Percentiles rank a stretch among this genome's conserved stretches.
phyloP scores from a whole-genome alignment of 2,888 invertebrate species.

The Gandaritis pyraliata region DNA sequence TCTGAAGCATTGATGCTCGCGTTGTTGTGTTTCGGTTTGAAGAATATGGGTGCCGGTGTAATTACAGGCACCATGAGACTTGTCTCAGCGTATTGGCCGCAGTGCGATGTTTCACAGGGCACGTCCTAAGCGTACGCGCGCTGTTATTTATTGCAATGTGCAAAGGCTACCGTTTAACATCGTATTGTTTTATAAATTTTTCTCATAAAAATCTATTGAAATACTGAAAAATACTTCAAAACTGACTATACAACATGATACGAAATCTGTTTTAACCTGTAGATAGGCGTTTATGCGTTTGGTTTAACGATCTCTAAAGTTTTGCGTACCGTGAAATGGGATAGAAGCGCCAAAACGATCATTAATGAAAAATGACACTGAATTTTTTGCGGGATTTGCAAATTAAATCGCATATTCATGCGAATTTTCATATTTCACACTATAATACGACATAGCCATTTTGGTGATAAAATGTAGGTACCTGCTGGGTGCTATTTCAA shows the following conservation, averaged over 20 bases:
- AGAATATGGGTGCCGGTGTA: too few species aligned
- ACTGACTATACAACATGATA: constrained; percentile 46
- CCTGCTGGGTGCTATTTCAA: too few species aligned
- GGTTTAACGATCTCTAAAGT: constrained; percentile 59
- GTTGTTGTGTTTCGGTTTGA: too few species aligned
- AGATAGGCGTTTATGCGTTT: constrained; percentile 52
- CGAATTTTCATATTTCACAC: constrained; percentile 10
- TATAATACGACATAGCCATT: background rate
- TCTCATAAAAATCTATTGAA: background rate
- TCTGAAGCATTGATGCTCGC: too few species aligned
- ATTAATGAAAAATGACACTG: constrained; percentile 46
- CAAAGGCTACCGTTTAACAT: too few species aligned
- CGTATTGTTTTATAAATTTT: too few species aligned
- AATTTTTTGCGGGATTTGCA: constrained; percentile 33
- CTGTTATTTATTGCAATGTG: too few species aligned
- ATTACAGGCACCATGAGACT: too few species aligned
- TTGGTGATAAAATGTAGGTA: too few species aligned
- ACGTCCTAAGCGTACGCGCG: too few species aligned
- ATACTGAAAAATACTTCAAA: constrained; percentile 26
- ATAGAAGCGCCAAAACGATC: constrained; percentile 49
- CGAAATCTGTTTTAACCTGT: constrained; percentile 50
- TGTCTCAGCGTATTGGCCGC: too few species aligned
- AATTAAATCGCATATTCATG: constrained; percentile 41
- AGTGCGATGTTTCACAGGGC: too few species aligned
- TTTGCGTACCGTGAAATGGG: constrained; percentile 61